Percentiles rank a stretch among this genome's conserved stretches.
Evolutionary conservation across 2,797 vertebrate genomes (phyloP).

Genomic region (Columba guinea): DNA sequence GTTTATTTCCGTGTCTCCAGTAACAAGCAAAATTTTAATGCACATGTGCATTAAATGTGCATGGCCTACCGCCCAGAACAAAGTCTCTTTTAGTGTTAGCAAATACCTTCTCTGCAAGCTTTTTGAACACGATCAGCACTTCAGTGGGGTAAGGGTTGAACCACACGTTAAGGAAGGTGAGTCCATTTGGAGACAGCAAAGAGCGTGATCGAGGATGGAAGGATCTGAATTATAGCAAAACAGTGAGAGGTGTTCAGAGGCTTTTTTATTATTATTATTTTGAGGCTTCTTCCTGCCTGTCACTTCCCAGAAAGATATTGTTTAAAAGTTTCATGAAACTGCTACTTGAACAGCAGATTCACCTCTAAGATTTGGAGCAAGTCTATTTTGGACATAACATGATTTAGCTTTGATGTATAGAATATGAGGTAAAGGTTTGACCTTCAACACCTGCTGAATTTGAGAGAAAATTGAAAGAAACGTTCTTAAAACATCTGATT

Average conservation of each 20-base stretch:
- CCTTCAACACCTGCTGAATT: not conserved
- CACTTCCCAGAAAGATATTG: not conserved
- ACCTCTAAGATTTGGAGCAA: not conserved
- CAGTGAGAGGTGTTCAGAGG: not conserved
- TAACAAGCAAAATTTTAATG: not conserved
- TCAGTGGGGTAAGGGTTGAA: constrained; percentile 77
- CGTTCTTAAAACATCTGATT: not conserved
- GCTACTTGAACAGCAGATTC: not conserved
- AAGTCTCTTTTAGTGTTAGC: not conserved
- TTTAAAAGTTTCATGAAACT: not conserved
- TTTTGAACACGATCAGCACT: constrained; percentile 79
- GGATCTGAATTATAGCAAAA: constrained; percentile 19
- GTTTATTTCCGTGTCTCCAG: not conserved
- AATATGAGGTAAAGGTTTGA: not conserved
- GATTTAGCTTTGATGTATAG: not conserved
- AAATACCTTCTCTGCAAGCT: constrained; percentile 67
- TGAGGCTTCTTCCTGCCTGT: not conserved
- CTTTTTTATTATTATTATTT: not conserved
- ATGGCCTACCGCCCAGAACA: not conserved
- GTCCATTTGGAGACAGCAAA: constrained; percentile 77
- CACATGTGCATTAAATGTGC: not conserved
- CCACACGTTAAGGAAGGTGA: constrained; percentile 78
- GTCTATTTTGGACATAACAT: not conserved
- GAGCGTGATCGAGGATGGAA: constrained; percentile 29
- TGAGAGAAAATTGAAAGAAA: not conserved